Evolutionary conservation across 2,797 vertebrate species (phyloP), one percentile per base, ranked within the genome.

Genomic region (Clarias fuscus): DNA sequence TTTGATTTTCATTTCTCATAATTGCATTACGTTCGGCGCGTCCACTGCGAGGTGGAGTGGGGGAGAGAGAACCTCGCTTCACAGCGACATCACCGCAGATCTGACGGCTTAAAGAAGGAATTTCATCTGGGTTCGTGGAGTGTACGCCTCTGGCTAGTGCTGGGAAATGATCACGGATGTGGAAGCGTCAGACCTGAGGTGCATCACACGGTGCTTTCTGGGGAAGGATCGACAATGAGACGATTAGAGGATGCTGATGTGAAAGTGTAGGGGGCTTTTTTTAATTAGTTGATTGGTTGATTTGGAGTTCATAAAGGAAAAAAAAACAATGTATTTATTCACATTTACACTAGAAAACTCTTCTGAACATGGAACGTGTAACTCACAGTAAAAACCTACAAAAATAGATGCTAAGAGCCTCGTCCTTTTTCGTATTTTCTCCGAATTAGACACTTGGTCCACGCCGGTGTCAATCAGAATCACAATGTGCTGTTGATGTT

Each of bases 1-100:
- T 90, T 90, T 90, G 90, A 91, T 94, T 94, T 94, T 92, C 90
- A 92, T 93, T 92, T 93, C 93, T 93, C 89, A 90, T 92, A 93
- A 92, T 90, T 93, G 89, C 91, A 92, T 90, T 90, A 92, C 85
- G 89, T 91, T 90, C 33, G 7, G 75, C 83, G 79, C 86, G 80
- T 83, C 53, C 89, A 65, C 43, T 58, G 77, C 18, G 56, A 30
- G 65, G 59, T 70, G 64, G 73, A 24, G 15, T 65, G 65, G 48
- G 71, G 79, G 85, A 72, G 77, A 43, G 64, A 40, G 24, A 58
- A 73, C 65, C 81, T 88, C 79, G 48, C 83, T 87, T 58, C 71
- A 78, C 56, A 80, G n/a, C 24, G 83, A 70, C 37, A 56, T 77
- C 67, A 37, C 75, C 59, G 15, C 58, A 56, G 40, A 86, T 87